These are phyloP conservation scores for Mustela nigripes DNA, from an alignment of 2,113 vertebrate genomes.

Conservation along the genomic window DNA sequence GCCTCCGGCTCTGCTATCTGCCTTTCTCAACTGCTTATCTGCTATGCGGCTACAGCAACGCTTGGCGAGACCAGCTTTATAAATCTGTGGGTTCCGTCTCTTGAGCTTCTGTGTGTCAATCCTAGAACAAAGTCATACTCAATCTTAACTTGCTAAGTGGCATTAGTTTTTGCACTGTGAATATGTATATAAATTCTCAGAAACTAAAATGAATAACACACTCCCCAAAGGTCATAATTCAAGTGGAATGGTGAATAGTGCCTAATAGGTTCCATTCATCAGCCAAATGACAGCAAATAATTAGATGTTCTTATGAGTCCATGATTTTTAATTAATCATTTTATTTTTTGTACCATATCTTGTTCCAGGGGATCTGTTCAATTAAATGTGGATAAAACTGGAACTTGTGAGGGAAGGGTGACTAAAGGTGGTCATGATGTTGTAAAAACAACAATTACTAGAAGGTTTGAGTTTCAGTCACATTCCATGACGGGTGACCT, in stretches of 20 bases:
- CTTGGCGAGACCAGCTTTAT: slow-evolving; percentile 77
- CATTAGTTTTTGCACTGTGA: slow-evolving; percentile 60
- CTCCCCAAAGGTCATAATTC: slow-evolving; percentile 31
- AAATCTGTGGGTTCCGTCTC: slow-evolving; percentile 83
- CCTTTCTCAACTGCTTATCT: slow-evolving; percentile 83
- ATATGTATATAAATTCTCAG: slow-evolving; percentile 45
- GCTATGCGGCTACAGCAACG: slow-evolving; percentile 74
- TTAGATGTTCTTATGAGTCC: slow-evolving; percentile 6
- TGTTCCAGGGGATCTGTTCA: background rate
- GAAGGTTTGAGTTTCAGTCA: background rate
- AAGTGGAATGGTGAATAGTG: slow-evolving; percentile 33
- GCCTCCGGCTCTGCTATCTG: slow-evolving; percentile 81
- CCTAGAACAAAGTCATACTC: slow-evolving; percentile 82
- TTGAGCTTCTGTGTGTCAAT: slow-evolving; percentile 80
- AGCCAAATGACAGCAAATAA: slow-evolving; percentile 47
- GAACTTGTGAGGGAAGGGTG: background rate
- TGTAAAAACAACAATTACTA: background rate
- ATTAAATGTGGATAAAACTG: slow-evolving; percentile 18
- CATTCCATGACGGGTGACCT: background rate
- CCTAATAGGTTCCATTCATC: background rate
- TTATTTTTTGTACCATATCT: background rate
- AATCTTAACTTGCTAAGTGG: slow-evolving; percentile 75
- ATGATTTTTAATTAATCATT: background rate
- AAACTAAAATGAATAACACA: slow-evolving; percentile 39
- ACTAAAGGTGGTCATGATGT: background rate